These are phyloP conservation scores for Camponotus fellah DNA, from an alignment of 2,888 invertebrate species.

Conservation along the genomic window DNA sequence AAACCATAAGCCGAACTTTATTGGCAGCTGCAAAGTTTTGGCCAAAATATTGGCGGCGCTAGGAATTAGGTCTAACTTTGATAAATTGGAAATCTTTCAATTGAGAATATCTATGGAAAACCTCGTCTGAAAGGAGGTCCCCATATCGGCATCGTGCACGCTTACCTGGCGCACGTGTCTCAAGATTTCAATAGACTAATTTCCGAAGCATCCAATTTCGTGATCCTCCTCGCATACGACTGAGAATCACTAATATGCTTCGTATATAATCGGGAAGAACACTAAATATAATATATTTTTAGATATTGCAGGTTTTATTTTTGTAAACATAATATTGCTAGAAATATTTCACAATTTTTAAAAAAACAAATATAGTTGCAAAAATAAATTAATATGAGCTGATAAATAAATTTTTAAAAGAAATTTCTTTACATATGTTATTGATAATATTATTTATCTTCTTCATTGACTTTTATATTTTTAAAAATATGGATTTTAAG, in stretches of 20 bases:
- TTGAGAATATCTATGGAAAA: constrained; percentile 16
- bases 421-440: not conserved
- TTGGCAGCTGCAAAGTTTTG: constrained; percentile 47
- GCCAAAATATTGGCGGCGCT: constrained; percentile 18
- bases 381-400: not conserved
- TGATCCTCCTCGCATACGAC: not conserved
- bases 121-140: constrained; percentile 28
- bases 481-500: not conserved
- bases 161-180: constrained; percentile 40
- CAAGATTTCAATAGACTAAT: constrained; percentile 33
- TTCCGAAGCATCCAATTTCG: constrained; percentile 13
- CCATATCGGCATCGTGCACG: constrained; percentile 8
- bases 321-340: not conserved
- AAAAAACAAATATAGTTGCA: not conserved
- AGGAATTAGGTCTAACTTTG: constrained; percentile 37
- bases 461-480: not conserved
- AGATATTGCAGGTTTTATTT: not conserved
- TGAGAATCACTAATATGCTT: not conserved
- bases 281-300: not conserved
- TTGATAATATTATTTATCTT: not conserved
- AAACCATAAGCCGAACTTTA: constrained; percentile 50
- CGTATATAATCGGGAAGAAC: not conserved
- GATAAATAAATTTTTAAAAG: not conserved
- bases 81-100: constrained; percentile 39
- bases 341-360: not conserved